Percentiles rank a stretch among this genome's conserved stretches.
phyloP scores from a whole-genome alignment of 1,140 invertebrate species.

The Rhagoletis pomonella region DNA sequence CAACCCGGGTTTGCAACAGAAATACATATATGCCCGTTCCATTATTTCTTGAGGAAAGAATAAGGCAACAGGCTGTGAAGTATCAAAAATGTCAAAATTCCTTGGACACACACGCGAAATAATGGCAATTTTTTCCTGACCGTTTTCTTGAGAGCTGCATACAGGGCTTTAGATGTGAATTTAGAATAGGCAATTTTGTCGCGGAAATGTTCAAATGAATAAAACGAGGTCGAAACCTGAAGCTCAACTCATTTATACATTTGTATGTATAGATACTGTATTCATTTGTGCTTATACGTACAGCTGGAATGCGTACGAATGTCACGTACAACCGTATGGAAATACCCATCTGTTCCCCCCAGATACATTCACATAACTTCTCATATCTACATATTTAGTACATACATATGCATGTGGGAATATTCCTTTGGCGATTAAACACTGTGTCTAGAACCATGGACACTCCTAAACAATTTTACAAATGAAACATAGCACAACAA shows the following conservation, averaged over 20 bases:
- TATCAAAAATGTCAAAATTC: too few relatives aligned
- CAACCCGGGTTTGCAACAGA: too few relatives aligned
- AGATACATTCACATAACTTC: not conserved
- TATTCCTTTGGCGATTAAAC: not conserved
- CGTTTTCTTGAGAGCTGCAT: too few relatives aligned
- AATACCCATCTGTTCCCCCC: not conserved
- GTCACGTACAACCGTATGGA: too few relatives aligned
- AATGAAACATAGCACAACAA: not conserved
- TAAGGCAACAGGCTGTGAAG: too few relatives aligned
- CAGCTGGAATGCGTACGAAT: too few relatives aligned
- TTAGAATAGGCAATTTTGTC: not conserved
- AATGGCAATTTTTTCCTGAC: too few relatives aligned
- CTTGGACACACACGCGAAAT: too few relatives aligned
- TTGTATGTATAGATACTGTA: not conserved
- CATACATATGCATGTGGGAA: not conserved
- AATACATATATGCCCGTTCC: too few relatives aligned
- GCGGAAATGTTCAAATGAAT: not conserved
- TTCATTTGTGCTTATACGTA: not conserved
- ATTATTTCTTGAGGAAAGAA: too few relatives aligned
- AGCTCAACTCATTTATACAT: not conserved
- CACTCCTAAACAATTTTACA: not conserved
- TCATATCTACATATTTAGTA: not conserved
- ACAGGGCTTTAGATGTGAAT: not conserved
- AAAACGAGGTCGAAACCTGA: not conserved
- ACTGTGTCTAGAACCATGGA: not conserved